Conservation (phyloP, 2,797 vertebrate species). For the Heterohyrax brucei region DNA sequence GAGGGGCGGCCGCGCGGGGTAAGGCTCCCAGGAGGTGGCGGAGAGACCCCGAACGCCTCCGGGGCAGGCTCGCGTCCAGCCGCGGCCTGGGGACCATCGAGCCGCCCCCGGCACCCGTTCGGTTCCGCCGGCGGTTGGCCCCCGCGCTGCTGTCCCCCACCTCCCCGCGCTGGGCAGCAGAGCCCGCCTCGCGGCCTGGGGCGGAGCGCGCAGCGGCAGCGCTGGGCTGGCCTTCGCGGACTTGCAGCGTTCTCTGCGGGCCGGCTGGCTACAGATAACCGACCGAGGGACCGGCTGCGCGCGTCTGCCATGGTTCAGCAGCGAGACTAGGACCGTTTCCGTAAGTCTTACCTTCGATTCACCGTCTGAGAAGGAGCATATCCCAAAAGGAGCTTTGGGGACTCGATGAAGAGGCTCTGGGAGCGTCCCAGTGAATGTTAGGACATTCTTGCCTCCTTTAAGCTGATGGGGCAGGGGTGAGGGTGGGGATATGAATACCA, state of each 20-base stretch:
- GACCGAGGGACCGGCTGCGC: not conserved
- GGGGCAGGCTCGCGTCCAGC: not conserved
- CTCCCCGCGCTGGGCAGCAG: not conserved
- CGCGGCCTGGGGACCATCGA: not conserved
- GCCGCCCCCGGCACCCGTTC: not conserved
- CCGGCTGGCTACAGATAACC: not conserved
- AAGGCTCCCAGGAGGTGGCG: not conserved
- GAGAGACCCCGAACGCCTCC: not conserved
- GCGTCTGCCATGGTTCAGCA: slow-evolving; percentile 6
- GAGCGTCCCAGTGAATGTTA: not conserved
- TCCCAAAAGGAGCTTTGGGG: not conserved
- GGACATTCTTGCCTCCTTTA: not conserved
- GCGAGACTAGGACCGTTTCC: not conserved
- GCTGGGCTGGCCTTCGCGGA: not conserved
- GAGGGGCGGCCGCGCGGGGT: not conserved
- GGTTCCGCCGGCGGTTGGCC: not conserved
- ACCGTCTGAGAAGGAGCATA: not conserved
- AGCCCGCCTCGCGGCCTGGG: not conserved
- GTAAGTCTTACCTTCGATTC: slow-evolving; percentile 32
- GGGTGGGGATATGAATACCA: not conserved
- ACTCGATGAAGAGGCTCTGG: not conserved
- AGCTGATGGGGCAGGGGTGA: not conserved
- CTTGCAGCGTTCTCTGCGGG: not conserved
- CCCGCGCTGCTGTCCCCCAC: not conserved
- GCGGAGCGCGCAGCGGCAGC: not conserved